Conservation (phyloP, 2,113 vertebrate species). For the Forbesichthys papilliferus region DNA sequence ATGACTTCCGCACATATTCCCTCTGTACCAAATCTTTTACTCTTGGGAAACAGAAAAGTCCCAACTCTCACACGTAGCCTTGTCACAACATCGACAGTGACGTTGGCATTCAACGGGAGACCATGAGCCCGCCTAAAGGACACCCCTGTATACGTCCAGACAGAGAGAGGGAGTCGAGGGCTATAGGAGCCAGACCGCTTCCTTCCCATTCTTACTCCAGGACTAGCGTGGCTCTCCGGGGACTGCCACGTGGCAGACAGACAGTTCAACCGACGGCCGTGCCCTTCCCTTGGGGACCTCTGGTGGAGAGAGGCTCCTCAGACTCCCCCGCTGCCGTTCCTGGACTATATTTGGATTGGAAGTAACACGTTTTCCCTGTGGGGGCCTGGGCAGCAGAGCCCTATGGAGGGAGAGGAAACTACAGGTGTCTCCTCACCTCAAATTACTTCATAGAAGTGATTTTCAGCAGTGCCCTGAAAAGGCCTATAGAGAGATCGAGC, state of each 20-base stretch:
- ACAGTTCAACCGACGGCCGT: slow-evolving; percentile 4
- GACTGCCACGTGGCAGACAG: slow-evolving; percentile 21
- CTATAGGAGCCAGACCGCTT: neutral
- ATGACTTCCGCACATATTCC: no score
- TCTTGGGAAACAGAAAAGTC: no score
- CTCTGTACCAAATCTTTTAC: no score
- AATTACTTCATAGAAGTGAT: no score
- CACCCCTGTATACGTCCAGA: slow-evolving; percentile 1
- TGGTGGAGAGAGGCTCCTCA: slow-evolving; percentile 8
- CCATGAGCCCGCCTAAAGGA: slow-evolving; percentile 21
- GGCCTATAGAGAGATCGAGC: no score
- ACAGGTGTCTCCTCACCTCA: no score
- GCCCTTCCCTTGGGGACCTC: slow-evolving; percentile 22
- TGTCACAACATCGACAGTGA: neutral
- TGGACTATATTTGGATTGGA: slow-evolving; percentile 44
- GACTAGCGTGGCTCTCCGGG: slow-evolving; percentile 17
- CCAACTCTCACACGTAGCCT: neutral
- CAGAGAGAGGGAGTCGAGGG: neutral
- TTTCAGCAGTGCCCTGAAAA: no score
- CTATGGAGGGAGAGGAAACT: no score
- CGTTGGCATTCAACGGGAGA: neutral
- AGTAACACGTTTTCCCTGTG: neutral
- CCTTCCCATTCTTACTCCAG: slow-evolving; percentile 54
- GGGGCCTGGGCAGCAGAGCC: neutral
- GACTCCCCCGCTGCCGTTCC: neutral